Percentiles rank a stretch among this genome's conserved stretches.
Evolutionary conservation across 2,888 invertebrate genomes (phyloP).

Genomic region (Seira musarum): DNA sequence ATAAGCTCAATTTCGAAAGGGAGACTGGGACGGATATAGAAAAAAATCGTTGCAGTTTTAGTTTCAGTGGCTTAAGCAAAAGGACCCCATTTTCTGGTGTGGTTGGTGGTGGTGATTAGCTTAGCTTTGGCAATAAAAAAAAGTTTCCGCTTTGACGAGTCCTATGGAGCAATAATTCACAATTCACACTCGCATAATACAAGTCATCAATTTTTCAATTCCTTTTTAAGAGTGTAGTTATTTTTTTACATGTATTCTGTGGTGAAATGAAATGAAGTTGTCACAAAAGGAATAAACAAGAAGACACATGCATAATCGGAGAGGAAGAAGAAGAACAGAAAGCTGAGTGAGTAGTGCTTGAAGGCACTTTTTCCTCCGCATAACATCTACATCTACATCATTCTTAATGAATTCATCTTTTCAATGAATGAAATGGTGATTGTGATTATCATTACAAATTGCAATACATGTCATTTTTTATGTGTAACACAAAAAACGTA

Average conservation of each 20-base stretch:
- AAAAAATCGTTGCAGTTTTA: no score
- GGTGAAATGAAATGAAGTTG: constrained; percentile 28
- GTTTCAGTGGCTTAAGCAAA: no score
- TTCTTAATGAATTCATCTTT: not conserved
- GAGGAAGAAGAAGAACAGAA: not conserved
- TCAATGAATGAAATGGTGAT: constrained; percentile 2
- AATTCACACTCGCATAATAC: constrained; percentile 12
- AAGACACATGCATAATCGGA: constrained; percentile 22
- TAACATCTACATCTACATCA: not conserved
- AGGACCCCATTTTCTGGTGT: not conserved
- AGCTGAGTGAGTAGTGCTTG: not conserved
- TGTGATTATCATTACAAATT: no score
- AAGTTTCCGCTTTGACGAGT: constrained; percentile 32
- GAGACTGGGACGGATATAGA: constrained; percentile 36
- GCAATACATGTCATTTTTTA: not conserved
- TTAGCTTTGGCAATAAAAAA: not conserved
- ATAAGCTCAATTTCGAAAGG: constrained; percentile 3
- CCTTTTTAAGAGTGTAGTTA: no score
- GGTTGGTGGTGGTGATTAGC: not conserved
- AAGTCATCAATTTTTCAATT: not conserved
- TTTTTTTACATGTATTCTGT: no score
- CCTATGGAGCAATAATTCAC: constrained; percentile 35
- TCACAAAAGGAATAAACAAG: constrained; percentile 45
- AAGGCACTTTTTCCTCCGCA: not conserved
- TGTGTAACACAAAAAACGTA: no score